Conservation (phyloP, 2,888 invertebrate genomes). For the Phalera bucephala region DNA sequence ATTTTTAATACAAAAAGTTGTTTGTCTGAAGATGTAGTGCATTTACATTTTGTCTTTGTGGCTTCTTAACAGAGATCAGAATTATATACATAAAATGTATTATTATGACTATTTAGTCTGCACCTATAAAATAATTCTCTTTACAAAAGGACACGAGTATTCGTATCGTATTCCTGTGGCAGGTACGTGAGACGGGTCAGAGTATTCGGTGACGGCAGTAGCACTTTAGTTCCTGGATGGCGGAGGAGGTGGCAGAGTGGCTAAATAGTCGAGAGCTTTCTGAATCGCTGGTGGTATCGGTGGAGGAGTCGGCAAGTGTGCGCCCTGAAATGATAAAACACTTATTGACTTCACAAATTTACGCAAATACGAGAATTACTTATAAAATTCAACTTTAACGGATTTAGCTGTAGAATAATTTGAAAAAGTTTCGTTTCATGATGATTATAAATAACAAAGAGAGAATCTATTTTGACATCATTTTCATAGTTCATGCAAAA, state of each 20-base stretch:
- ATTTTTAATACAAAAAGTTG: background rate
- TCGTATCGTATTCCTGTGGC: conserved; percentile 23
- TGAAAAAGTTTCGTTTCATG: no score
- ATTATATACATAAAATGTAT: background rate
- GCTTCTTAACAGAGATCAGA: background rate
- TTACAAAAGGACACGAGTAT: conserved; percentile 55
- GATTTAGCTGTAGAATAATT: no score
- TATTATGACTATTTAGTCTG: background rate
- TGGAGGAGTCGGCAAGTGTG: conserved; percentile 89
- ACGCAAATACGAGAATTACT: no score
- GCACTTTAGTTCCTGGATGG: conserved; percentile 48
- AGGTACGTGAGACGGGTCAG: conserved; percentile 35
- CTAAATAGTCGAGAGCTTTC: conserved; percentile 88
- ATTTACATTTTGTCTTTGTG: conserved; percentile 1
- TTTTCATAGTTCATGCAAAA: no score
- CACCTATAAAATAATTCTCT: conserved; percentile 26
- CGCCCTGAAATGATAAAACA: conserved; percentile 76
- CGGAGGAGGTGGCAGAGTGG: conserved; percentile 84
- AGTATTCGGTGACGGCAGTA: conserved; percentile 15
- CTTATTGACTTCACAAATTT: no score
- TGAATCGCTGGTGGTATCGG: conserved; percentile 89
- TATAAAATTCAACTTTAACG: no score
- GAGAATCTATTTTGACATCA: no score
- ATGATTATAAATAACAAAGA: no score
- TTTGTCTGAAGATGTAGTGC: conserved; percentile 21